These are phyloP conservation scores for Emmelina monodactyla DNA, from an alignment of 2,888 invertebrate genomes.

Conservation along the genomic window DNA sequence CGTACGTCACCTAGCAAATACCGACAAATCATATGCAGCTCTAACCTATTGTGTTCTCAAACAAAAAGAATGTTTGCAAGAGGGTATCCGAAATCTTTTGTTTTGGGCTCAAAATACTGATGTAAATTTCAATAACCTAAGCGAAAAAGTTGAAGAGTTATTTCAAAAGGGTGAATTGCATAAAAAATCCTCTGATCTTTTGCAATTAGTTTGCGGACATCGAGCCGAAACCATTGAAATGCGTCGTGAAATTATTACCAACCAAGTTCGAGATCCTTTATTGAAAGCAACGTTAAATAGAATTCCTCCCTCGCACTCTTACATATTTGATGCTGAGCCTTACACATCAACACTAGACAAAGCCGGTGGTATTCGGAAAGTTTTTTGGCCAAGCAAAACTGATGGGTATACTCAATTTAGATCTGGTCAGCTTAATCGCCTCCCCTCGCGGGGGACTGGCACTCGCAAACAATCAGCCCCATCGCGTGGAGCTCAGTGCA, in stretches of 20 bases:
- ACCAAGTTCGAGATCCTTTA: constrained; percentile 5
- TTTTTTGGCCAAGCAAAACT: constrained; percentile 12
- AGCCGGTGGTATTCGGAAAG: constrained; percentile 6
- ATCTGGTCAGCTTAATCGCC: not conserved
- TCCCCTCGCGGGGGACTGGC: constrained; percentile 4
- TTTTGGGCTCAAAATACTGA: not conserved
- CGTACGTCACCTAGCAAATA: constrained; percentile 1
- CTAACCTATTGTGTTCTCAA: not conserved
- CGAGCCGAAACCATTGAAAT: constrained; percentile 6
- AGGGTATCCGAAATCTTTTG: not conserved
- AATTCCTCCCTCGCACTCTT: constrained; percentile 6
- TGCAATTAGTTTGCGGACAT: constrained; percentile 10
- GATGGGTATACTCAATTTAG: not conserved
- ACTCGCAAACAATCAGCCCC: not conserved
- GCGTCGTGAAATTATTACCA: constrained; percentile 1
- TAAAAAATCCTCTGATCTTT: constrained; percentile 5
- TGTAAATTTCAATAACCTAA: constrained; percentile 5
- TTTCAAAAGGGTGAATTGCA: constrained; percentile 5
- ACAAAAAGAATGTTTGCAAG: not conserved
- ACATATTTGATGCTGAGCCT: constrained; percentile 6
- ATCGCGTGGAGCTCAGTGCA: constrained; percentile 2
- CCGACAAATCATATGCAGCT: constrained; percentile 5
- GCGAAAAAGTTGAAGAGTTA: constrained; percentile 6
- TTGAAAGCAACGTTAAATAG: constrained; percentile 5
- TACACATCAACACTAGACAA: constrained; percentile 6